Evolutionary conservation across 2,888 invertebrate species (phyloP).

Genomic region (Machimus rusticus): DNA sequence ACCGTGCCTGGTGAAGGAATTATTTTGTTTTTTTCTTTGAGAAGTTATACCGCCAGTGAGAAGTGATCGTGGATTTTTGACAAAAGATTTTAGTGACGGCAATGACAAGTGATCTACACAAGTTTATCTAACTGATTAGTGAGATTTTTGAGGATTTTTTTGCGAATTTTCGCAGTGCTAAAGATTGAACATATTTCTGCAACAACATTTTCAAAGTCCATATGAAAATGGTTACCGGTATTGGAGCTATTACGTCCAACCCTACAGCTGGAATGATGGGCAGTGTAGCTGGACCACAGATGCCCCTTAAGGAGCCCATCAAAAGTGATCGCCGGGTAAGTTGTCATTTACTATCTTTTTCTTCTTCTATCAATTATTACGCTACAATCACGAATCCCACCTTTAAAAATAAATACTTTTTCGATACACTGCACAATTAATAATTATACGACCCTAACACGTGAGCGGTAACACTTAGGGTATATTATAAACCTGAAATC

Average conservation of each 20-base stretch:
- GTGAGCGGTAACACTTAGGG: not conserved
- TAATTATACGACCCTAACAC: not conserved
- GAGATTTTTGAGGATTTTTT: not conserved
- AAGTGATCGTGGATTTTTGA: not conserved
- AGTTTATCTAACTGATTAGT: not conserved
- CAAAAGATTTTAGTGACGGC: not conserved
- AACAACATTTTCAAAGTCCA: not conserved
- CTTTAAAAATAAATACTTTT: not conserved
- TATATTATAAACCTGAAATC: not conserved
- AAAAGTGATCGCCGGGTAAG: slow-evolving; percentile 63
- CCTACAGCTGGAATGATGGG: slow-evolving; percentile 53
- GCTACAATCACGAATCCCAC: not conserved
- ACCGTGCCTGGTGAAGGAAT: not conserved
- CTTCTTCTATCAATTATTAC: not conserved
- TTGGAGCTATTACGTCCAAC: slow-evolving; percentile 57
- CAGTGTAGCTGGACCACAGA: slow-evolving; percentile 47
- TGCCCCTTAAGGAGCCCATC: slow-evolving; percentile 55
- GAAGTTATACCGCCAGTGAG: not conserved
- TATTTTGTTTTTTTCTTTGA: not conserved
- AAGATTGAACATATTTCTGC: not conserved
- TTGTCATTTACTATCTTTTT: slow-evolving; percentile 47
- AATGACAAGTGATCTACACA: not conserved
- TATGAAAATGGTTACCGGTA: slow-evolving; percentile 60
- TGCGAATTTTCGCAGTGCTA: not conserved
- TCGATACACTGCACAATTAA: not conserved